Evolutionary conservation across 2,888 invertebrate species (phyloP).

Genomic region (Scotopteryx bipunctaria): DNA sequence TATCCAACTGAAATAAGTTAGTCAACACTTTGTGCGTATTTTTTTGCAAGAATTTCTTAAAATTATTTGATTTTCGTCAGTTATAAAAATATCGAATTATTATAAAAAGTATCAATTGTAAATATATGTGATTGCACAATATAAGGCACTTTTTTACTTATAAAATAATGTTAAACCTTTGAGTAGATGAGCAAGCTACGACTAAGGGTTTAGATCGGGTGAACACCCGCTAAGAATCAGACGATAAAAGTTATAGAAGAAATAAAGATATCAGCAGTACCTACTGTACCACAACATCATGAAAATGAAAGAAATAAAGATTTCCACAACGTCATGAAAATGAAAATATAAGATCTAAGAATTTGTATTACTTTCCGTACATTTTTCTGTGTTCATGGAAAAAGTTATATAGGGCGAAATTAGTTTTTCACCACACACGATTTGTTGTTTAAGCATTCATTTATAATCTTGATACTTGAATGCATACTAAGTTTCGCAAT

Average conservation of each 20-base stretch:
- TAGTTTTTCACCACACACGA: too few species aligned
- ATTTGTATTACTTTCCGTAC: too few species aligned
- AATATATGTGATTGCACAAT: constrained; percentile 33
- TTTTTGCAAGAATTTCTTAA: constrained; percentile 7
- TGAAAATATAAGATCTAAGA: too few species aligned
- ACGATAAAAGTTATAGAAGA: not conserved
- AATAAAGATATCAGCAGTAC: not conserved
- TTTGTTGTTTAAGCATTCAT: too few species aligned
- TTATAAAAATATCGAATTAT: constrained; percentile 18
- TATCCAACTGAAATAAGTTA: not conserved
- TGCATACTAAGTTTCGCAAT: too few species aligned
- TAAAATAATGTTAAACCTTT: constrained; percentile 6
- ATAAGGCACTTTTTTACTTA: constrained; percentile 43
- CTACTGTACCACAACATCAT: not conserved
- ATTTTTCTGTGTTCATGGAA: too few species aligned
- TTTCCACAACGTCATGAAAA: too few species aligned
- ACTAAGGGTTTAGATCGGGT: not conserved
- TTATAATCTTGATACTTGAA: too few species aligned
- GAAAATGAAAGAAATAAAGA: too few species aligned
- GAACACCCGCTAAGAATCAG: not conserved
- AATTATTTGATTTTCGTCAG: constrained; percentile 16
- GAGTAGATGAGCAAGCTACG: constrained; percentile 14
- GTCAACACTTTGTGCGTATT: constrained; percentile 26
- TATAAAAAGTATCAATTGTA: constrained; percentile 22
- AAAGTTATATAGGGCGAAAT: too few species aligned